Conservation (phyloP, 2,888 invertebrate genomes). For the Automeris io region DNA sequence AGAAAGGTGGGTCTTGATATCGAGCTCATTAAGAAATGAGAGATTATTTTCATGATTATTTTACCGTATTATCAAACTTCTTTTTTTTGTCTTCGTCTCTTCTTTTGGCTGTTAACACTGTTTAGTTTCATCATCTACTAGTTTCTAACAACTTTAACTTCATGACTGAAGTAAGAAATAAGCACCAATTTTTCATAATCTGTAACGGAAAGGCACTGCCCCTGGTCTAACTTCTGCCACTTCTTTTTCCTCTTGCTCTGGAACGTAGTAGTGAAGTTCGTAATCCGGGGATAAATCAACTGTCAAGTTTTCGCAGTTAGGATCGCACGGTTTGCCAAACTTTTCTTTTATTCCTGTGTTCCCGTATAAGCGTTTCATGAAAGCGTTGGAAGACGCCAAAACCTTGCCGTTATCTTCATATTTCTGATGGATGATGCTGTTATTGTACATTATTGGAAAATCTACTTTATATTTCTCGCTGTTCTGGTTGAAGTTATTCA, state of each 20-base stretch:
- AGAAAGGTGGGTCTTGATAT: too few relatives aligned
- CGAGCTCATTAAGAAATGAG: too few relatives aligned
- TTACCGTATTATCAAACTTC: too few relatives aligned
- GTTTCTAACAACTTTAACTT: conserved; percentile 3
- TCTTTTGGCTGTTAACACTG: background rate
- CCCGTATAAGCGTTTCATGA: conserved; percentile 38
- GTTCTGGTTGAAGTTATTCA: conserved; percentile 58
- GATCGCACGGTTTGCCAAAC: conserved; percentile 28
- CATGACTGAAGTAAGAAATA: background rate
- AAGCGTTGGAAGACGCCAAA: conserved; percentile 48
- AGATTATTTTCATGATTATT: too few relatives aligned
- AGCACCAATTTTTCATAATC: conserved; percentile 28
- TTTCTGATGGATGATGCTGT: conserved; percentile 44
- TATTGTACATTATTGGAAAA: conserved; percentile 59
- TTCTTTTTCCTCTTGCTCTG: conserved; percentile 55
- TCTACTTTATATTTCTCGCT: conserved; percentile 51
- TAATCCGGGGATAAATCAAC: conserved; percentile 60
- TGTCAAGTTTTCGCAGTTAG: conserved; percentile 42
- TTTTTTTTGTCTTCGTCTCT: too few relatives aligned
- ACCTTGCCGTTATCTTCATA: conserved; percentile 27
- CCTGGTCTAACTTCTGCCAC: conserved; percentile 25
- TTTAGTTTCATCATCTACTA: background rate
- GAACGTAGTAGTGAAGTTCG: conserved; percentile 64
- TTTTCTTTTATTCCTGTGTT: conserved; percentile 16
- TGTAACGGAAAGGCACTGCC: conserved; percentile 25